Evolutionary conservation across 35 echinoderm and acorn worm genomes (phyloP), one percentile per base, ranked within the genome.

Genomic region (Apostichopus japonicus): DNA sequence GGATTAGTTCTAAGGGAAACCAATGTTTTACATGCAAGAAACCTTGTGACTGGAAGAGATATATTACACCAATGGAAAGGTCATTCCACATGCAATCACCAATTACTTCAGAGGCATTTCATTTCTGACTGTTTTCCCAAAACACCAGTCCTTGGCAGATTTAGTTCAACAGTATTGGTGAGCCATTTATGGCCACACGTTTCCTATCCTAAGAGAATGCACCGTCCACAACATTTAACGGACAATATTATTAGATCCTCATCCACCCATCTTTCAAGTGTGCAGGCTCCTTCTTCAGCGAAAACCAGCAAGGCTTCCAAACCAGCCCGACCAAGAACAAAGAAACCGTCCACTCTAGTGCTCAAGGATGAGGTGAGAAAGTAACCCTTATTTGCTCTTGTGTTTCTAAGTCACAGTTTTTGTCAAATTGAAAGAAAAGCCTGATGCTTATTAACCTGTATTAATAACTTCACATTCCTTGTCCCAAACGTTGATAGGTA

Each of bases 321-420:
- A 84, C 54, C 23, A 84, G 54, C 81, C 54, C 17, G 81, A 11
- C 81, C 81, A 19, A 84, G 81, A 59, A 84, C 81, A 17, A 84
- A 58, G 51, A 84, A 84, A 58, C 81, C 81, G 57, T 55, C 81
- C 1, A 7, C 81, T n/a, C 56, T 84, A 5, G 81, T 56, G 27
- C 81, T 17, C 53, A 84, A 84, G 24, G n/a, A 57, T 84, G 81
- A 84, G 81, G 81, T 84, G 24, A 83, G 27, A 19, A n/a, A 79
- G n/a, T 6, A 44, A 0, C 33, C 33, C 33, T 44, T 3, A 44
- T 44, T 44, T 44, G 33, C 33, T 44, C 33, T 44, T 44, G 33
- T 44, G 33, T 44, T 44, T 44, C 3, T 4, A 44, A 44, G 33
- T 44, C 33, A 44, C 33, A 44, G 33, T 44, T 44, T 3, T 44